Base-by-base conservation (phyloP, 2,888 invertebrate genomes). In the Bembecia ichneumoniformis region DNA sequence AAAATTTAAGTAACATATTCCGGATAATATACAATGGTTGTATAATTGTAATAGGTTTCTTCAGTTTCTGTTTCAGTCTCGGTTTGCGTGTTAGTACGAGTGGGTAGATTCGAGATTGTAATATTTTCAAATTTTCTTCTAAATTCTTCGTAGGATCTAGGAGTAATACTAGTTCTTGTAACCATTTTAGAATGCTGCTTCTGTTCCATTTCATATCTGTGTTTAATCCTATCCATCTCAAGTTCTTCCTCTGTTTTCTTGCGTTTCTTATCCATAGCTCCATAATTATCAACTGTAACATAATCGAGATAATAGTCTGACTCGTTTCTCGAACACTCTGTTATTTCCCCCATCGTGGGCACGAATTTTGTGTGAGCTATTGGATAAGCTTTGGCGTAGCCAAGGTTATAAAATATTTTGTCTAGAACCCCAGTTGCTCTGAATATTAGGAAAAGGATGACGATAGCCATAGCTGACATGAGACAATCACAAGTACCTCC, bases 401-500 rank as follows among this genome's bases (percentile, higher is more conserved):
- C 83, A n/a, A 82, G 54, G 49, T 66, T 70, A 53, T 71, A 75
- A 59, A 82, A 76, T 7, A 82, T 68, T 55, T 78, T 79, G 52
- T 83, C 82, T 0, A 81, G 60, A 0, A 78, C 62, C 2, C 82
- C 82, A 1, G 77, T 78, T 0, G 74, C 74, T 55, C 77, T 63
- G 60, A 82, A 76, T 62, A 79, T 74, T 48, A 78, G 64, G 64
- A 77, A 77, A 0, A 82, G 56, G 3, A 81, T 68, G 7, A 72
- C 17, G 3, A 82, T 65, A 3, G 76, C 77, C 2, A 79, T 34
- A 0, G 62, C 64, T 1, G 80, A 79, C 75, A 81, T 76, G 0
- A 82, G 54, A 14, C 77, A 82, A 52, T 82, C 82, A 51, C 80
- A 78, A 0, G 71, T 65, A 0, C 81, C 78, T 0, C 82, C 74